These are phyloP conservation scores for Notospermus geniculatus DNA, from an alignment of 1,140 invertebrate species.

Conservation along the genomic window DNA sequence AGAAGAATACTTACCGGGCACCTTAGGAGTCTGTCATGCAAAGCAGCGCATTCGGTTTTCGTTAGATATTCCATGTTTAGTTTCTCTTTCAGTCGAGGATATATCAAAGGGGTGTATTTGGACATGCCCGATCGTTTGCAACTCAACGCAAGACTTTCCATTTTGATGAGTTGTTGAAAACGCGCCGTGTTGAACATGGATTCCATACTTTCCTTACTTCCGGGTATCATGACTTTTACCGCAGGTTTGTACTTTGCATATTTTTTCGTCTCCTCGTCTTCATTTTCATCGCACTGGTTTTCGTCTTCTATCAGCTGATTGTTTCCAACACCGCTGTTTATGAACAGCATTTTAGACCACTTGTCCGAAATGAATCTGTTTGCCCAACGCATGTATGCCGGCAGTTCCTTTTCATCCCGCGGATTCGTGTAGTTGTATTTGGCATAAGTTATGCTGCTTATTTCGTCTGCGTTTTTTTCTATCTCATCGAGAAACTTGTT, in stretches of 20 bases:
- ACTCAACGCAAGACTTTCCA: constrained; percentile 3
- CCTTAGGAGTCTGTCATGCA: constrained; percentile 7
- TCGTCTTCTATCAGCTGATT: constrained; percentile 7
- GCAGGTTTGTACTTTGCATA: constrained; percentile 9
- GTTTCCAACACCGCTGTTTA: constrained; percentile 6
- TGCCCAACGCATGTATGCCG: constrained; percentile 3
- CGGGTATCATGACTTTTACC: constrained; percentile 7
- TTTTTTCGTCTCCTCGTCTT: constrained; percentile 7
- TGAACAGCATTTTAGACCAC: constrained; percentile 5
- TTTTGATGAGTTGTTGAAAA: constrained; percentile 8
- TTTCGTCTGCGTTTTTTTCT: constrained; percentile 8
- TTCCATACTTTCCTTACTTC: constrained; percentile 6
- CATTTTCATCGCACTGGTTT: not conserved
- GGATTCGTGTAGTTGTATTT: constrained; percentile 10
- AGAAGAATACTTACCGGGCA: constrained; percentile 1
- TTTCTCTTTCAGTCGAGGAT: constrained; percentile 4
- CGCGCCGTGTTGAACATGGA: constrained; percentile 4
- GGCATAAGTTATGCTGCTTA: constrained; percentile 7
- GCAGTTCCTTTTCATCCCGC: not conserved
- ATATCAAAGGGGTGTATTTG: not conserved
- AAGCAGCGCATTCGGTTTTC: constrained; percentile 4
- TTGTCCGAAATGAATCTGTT: constrained; percentile 1
- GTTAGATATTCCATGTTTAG: constrained; percentile 5
- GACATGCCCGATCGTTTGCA: constrained; percentile 3
- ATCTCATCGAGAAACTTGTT: constrained; percentile 8